Base-by-base conservation (phyloP, 2,888 invertebrate species). In the Protodeltote pygarga region DNA sequence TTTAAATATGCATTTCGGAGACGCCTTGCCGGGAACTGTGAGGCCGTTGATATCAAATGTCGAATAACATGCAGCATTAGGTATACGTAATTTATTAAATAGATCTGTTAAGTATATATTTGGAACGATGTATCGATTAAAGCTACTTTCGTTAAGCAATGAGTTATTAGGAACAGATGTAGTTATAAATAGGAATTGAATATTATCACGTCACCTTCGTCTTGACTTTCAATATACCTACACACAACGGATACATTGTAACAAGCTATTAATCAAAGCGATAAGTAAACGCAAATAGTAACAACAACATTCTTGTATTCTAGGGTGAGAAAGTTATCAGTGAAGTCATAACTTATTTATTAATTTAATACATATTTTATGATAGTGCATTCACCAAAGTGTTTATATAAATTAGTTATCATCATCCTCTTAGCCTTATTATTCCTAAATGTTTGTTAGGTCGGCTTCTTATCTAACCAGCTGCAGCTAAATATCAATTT, bases 291-390 rank as follows among this genome's bases (percentile, higher is more conserved):
- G 27, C 34, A 42, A n/a, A 16, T 10, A 21, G 28, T 11, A 52
- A 49, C 40, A 49, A 52, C 29, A 27, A 44, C 25, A n/a, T 21
- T 33, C 11, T 8, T 59, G 23, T 51, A 11, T 13, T 13, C 21
- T 13, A 8, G 31, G 35, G 51, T 49, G 23, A 33, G 57, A 44
- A 37, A 47, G 55, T 55, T 64, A 55, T 64, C 52, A 33, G 5
- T 19, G n/a, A 13, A 35, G 25, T 38, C 34, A 41, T 52, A 47
- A 60, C 27, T 55, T 32, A 49, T 46, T 59, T 25, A 60, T 48
- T 60, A 41, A 41, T 54, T 50, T 50, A 25, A n/a, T n/a, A 37
- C 39, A 34, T 59, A 59, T 40, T 35, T 45, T 50, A 17, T 29
- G 13, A 13, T n/a, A 24, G 2, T 44, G 14, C 13, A 39, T 46